These are phyloP conservation scores for Apocrypta bakeri DNA, from an alignment of 1,140 invertebrate genomes.

Conservation along the genomic window DNA sequence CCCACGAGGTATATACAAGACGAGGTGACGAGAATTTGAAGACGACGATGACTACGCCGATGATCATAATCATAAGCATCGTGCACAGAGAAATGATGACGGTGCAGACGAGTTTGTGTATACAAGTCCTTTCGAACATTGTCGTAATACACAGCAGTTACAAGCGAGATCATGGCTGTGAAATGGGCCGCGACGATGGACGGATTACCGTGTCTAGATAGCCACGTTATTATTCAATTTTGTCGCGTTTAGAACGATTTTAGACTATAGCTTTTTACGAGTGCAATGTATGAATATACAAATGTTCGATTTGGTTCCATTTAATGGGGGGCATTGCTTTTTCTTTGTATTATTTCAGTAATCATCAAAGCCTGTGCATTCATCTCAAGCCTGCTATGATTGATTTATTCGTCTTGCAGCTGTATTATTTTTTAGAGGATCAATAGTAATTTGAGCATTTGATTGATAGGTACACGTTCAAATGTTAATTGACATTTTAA, in stretches of 20 bases:
- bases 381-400: too few relatives aligned
- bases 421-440: too few relatives aligned
- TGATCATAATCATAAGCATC: neutral
- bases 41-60: slow-evolving; percentile 6
- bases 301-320: too few relatives aligned
- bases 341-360: too few relatives aligned
- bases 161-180: neutral
- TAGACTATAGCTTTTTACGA: too few relatives aligned
- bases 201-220: neutral
- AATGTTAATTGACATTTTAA: too few relatives aligned
- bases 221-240: neutral
- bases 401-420: too few relatives aligned
- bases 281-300: too few relatives aligned
- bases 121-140: slow-evolving; percentile 17
- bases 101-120: slow-evolving; percentile 17
- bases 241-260: neutral
- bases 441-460: neutral
- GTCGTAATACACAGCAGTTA: slow-evolving; percentile 12
- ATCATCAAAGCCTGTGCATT: too few relatives aligned
- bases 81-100: slow-evolving; percentile 3
- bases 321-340: too few relatives aligned
- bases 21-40: slow-evolving; percentile 24
- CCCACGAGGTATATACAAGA: neutral
- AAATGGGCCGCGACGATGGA: neutral
- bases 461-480: neutral